Evolutionary conservation across 2,113 vertebrate genomes (phyloP), one percentile per base, ranked within the genome.

Genomic region (Chitala chitala): DNA sequence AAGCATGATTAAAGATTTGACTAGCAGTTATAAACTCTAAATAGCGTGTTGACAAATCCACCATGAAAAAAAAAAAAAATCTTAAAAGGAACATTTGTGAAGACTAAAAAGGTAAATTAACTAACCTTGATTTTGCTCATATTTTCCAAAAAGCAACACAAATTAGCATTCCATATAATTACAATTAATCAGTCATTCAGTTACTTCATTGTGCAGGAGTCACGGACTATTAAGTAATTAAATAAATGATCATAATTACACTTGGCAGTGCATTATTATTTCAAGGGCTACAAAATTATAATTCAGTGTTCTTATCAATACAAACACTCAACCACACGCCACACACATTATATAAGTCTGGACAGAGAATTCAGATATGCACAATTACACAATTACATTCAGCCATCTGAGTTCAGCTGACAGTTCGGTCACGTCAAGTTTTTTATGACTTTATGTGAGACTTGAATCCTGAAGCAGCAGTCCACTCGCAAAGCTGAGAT

Each of bases 191-290:
- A 20, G 31, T 63, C 59, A 36, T 63, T 63, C 33, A 63, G 59
- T 63, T 29, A 63, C 59, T 63, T 63, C 17, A 63, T 63, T 63
- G 59, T 63, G 33, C 59, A n/a, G n/a, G n/a, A n/a, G n/a, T n/a
- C n/a, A n/a, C n/a, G n/a, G n/a, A n/a, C n/a, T n/a, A n/a, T n/a
- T n/a, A n/a, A n/a, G n/a, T n/a, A n/a, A 63, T 63, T 63, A 33
- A 63, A 63, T 33, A 63, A 63, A 63, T 33, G 59, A 63, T 63
- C 59, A 63, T 63, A 63, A 63, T 63, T 63, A 36, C 59, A 63
- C 38, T 63, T 33, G 33, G 59, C 33, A 63, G 59, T 36, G 33
- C 33, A 63, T 63, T 38, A 36, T 33, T 20, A n/a, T 63, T 63
- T 36, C n/a, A 63, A 63, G 59, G 31, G 8, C 59, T 22, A 15